phyloP scores from a whole-genome alignment of 2,888 invertebrate genomes.

The Heliconius cydno region DNA sequence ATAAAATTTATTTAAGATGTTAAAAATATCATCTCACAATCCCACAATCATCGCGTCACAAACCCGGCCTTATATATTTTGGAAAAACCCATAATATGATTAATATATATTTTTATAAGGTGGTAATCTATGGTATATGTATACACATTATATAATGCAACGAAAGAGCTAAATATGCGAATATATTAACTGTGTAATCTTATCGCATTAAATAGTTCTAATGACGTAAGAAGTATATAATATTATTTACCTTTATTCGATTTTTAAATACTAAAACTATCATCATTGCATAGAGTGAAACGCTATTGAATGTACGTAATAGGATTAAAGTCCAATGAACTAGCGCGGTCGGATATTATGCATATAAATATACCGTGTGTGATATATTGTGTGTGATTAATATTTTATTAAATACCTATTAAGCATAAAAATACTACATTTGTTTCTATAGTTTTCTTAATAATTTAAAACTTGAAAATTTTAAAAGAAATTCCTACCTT shows the following conservation, averaged over 20 bases:
- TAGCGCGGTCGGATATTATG: neutral
- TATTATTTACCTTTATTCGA: neutral
- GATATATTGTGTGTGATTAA: neutral
- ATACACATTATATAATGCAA: too few species aligned
- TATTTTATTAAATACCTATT: neutral
- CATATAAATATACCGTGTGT: too few species aligned
- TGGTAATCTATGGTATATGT: too few species aligned
- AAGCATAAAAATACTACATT: neutral
- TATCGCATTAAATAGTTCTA: conserved; percentile 2
- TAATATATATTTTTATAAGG: too few species aligned
- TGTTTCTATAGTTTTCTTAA: too few species aligned
- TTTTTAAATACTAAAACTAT: neutral
- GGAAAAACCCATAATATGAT: too few species aligned
- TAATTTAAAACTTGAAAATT: too few species aligned
- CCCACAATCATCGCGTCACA: too few species aligned
- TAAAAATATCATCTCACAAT: too few species aligned
- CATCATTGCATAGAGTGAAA: neutral
- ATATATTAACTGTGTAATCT: neutral
- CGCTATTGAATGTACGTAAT: conserved; percentile 4
- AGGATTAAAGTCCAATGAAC: conserved; percentile 27
- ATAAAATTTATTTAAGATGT: neutral
- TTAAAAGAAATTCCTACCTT: too few species aligned
- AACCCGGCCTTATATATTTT: too few species aligned
- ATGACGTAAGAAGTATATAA: neutral
- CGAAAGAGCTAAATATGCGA: neutral